These are phyloP conservation scores for Eupithecia centaureata DNA, from an alignment of 2,888 invertebrate species.

Conservation along the genomic window DNA sequence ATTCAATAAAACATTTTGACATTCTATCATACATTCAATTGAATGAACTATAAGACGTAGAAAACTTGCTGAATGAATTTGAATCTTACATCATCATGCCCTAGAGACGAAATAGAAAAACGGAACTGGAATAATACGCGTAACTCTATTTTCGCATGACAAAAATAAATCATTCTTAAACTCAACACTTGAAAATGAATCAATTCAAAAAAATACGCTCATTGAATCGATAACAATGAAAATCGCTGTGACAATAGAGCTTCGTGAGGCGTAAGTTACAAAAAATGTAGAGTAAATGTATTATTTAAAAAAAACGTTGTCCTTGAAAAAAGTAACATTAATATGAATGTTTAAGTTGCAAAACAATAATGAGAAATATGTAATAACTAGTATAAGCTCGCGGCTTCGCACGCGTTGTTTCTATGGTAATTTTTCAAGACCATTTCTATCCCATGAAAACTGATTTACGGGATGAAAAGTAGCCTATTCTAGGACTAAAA, in stretches of 20 bases:
- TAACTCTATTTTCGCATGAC: conserved; percentile 48
- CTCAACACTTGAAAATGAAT: conserved; percentile 74
- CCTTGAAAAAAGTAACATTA: too few species aligned
- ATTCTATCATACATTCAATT: conserved; percentile 43
- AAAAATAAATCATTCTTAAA: conserved; percentile 78
- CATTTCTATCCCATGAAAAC: too few species aligned
- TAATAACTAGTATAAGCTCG: too few species aligned
- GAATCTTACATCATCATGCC: not conserved
- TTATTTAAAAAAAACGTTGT: too few species aligned
- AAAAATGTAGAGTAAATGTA: conserved; percentile 13
- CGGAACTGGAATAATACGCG: not conserved
- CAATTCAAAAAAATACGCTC: conserved; percentile 75
- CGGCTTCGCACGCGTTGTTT: too few species aligned
- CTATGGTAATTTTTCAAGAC: too few species aligned
- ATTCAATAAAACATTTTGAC: conserved; percentile 66
- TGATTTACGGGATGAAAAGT: too few species aligned
- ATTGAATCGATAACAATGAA: conserved; percentile 80
- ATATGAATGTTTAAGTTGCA: too few species aligned
- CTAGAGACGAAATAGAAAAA: conserved; percentile 12
- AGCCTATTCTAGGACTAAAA: too few species aligned
- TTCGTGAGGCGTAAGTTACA: conserved; percentile 47
- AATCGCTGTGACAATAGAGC: conserved; percentile 73
- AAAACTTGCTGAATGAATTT: conserved; percentile 8
- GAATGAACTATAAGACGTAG: conserved; percentile 38
- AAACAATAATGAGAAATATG: too few species aligned